Base-by-base conservation (phyloP, 2,113 vertebrate species). In the Arothron firmamentum region DNA sequence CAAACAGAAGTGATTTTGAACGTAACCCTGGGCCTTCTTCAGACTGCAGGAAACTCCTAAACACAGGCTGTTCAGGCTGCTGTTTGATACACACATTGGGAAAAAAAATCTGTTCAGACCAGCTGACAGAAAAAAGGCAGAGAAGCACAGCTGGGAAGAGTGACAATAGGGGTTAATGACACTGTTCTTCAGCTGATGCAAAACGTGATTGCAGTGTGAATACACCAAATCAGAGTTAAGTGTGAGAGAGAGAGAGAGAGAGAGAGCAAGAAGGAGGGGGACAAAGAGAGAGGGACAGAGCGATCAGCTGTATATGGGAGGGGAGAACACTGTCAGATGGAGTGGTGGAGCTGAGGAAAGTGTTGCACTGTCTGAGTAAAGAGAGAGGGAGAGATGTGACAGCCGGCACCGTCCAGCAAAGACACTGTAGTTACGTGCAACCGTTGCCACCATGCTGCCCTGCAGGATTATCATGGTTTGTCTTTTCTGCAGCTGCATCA, bases 401-500 rank as follows among this genome's bases (percentile, higher is more conserved):
- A 23, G 19, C 6, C 6, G 14, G 14, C 5, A n/a, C 18, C 21
- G 14, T 21, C 41, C 18, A 52, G 38, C n/a, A 28, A 38, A 51
- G 10, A 52, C 17, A 15, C 43, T 10, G 16, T 5, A 8, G 45
- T 20, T 12, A 17, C 8, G 25, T 8, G 41, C 42, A 28, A 6
- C 45, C n/a, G 6, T 28, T 14, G 20, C 34, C 49, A 67, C n/a
- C 59, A 89, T 87, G 85, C 46, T 67, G 61, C 49, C 55, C 50
- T 65, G 78, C 61, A 81, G 65, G 70, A 55, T 76, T 38, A 0
- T 77, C 34, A 4, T 78, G 1, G 10, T 74, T 25, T 67, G 67
- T 52, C 52, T 89, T 34, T 31, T 85, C 31, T 82, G 31, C 63
- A 74, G 67, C 70, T 52, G 28, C 60, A 45, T 87, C 56, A 50